Evolutionary conservation across 2,113 vertebrate genomes (phyloP).

Genomic region (Gavia stellata): DNA sequence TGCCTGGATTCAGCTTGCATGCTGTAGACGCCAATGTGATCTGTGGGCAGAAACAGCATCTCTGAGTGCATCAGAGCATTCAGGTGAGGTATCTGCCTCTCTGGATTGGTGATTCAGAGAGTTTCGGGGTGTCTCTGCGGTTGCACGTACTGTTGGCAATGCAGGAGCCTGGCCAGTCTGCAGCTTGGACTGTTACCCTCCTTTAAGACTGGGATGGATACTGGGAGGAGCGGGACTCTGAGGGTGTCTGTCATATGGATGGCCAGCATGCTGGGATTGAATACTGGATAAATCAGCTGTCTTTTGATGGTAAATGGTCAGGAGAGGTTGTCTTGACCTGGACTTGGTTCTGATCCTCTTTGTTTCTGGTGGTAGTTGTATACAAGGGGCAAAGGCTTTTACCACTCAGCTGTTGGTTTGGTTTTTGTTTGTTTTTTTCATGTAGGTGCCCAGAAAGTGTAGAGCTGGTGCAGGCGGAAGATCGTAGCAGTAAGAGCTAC

Average conservation of each 20-base stretch:
- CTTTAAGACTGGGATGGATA: not conserved
- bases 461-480: not conserved
- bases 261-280: not conserved
- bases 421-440: not conserved
- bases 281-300: not conserved
- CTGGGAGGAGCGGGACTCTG: not conserved
- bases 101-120: rapidly evolving
- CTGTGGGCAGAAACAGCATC: not conserved
- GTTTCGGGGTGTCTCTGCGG: not conserved
- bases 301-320: not conserved
- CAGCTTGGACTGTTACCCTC: not conserved
- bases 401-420: not conserved
- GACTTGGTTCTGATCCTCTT: not conserved
- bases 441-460: not conserved
- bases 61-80: no score
- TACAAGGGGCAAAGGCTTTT: not conserved
- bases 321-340: not conserved
- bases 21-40: rapidly evolving
- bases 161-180: not conserved
- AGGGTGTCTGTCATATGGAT: not conserved
- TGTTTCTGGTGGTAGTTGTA: not conserved
- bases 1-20: not conserved
- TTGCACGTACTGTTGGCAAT: rapidly evolving
- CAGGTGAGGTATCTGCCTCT: not conserved
- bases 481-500: not conserved